phyloP scores from a whole-genome alignment of 1,140 invertebrate species.

The Schlechtendalia chinensis region DNA sequence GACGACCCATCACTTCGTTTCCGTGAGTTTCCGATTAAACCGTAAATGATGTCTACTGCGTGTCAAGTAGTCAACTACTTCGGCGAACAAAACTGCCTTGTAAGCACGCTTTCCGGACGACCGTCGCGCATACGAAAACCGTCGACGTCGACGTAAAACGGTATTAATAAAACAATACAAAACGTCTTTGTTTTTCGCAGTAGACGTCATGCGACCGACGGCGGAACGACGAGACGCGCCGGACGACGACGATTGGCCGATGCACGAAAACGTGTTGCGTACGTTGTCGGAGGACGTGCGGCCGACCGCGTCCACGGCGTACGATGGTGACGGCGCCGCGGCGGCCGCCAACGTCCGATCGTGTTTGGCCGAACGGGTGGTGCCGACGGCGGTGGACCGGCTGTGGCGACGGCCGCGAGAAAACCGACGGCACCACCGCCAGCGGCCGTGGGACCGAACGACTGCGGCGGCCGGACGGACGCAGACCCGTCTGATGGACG shows the following conservation, averaged over 20 bases:
- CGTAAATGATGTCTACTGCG: no score
- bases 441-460: background rate
- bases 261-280: background rate
- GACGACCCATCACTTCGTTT: no score
- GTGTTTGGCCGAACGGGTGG: background rate
- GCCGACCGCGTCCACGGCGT: background rate
- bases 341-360: background rate
- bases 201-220: no score
- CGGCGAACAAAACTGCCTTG: no score
- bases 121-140: no score
- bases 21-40: no score
- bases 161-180: no score
- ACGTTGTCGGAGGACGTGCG: slow-evolving; percentile 7
- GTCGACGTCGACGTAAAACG: no score
- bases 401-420: background rate
- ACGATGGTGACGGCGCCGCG: background rate
- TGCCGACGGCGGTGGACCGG: background rate
- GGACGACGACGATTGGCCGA: background rate
- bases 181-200: background rate
- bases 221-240: background rate
- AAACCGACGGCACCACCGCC: background rate
- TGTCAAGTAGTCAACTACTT: no score
- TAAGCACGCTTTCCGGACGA: no score
- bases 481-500: slow-evolving; percentile 6
- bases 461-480: background rate